Evolutionary conservation across 2,113 vertebrate genomes (phyloP).

Genomic region (Chascanopsetta lugubris): DNA sequence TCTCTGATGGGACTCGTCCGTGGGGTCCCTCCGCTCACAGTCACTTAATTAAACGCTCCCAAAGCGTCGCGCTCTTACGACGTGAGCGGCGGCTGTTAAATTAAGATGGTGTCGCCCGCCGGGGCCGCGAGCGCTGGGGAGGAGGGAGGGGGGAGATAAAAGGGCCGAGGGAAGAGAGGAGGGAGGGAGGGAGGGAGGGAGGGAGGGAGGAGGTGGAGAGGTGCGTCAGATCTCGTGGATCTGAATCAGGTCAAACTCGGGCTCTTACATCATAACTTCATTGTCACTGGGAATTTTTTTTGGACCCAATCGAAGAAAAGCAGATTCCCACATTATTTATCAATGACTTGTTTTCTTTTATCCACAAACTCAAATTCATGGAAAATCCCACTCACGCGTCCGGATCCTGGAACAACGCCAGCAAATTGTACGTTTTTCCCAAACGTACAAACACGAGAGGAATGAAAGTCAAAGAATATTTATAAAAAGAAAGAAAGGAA

Average conservation of each 20-base stretch:
- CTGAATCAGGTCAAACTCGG: too few species aligned
- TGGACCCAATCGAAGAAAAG: too few species aligned
- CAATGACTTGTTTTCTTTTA: too few species aligned
- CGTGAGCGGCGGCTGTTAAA: conserved; percentile 65
- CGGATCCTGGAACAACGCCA: too few species aligned
- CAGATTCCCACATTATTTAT: too few species aligned
- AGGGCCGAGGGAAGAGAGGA: not conserved
- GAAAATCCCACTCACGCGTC: too few species aligned
- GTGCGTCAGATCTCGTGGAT: too few species aligned
- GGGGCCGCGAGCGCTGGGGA: not conserved
- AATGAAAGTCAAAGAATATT: not conserved
- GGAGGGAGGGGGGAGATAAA: conserved; percentile 12
- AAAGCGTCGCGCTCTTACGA: conserved; percentile 37
- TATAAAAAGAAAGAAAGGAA: not conserved
- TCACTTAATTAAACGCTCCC: conserved; percentile 75
- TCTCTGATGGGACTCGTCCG: conserved; percentile 39
- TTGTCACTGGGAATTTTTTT: not conserved
- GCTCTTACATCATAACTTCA: not conserved
- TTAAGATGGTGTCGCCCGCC: conserved; percentile 61
- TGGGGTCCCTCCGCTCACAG: conserved; percentile 46
- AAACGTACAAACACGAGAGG: not conserved
- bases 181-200: not conserved
- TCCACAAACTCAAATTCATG: too few species aligned
- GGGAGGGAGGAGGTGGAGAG: not conserved
- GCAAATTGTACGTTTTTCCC: too few species aligned